Percentiles rank a stretch among this genome's conserved stretches.
Conservation (phyloP, 2,888 invertebrate genomes). For the Erebia ligea region DNA sequence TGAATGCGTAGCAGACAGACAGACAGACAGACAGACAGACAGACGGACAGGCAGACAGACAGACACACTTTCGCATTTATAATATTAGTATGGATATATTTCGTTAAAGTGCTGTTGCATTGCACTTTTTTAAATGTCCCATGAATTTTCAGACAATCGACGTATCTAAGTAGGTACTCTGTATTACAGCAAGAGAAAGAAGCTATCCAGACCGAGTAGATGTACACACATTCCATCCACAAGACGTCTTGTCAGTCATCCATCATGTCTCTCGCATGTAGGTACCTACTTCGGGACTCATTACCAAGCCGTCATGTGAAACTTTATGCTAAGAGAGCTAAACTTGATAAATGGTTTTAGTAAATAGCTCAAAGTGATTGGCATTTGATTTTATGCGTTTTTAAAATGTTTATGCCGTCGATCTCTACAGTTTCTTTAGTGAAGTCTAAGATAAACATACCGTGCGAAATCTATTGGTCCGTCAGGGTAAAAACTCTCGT, state of each 20-base stretch:
- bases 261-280: conserved; percentile 29
- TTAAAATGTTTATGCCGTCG: conserved; percentile 21
- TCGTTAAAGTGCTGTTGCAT: too few relatives aligned
- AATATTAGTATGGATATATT: too few relatives aligned
- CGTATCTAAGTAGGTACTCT: not conserved
- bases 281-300: conserved; percentile 28
- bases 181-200: not conserved
- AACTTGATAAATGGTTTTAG: conserved; percentile 37
- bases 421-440: not conserved
- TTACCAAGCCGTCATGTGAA: conserved; percentile 35
- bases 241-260: conserved; percentile 37
- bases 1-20: too few relatives aligned
- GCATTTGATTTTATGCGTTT: conserved; percentile 30
- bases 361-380: conserved; percentile 36
- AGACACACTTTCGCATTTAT: too few relatives aligned
- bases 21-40: too few relatives aligned
- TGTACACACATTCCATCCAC: conserved; percentile 14
- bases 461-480: too few relatives aligned
- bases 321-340: conserved; percentile 34
- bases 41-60: too few relatives aligned
- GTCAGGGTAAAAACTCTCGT: too few relatives aligned
- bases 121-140: too few relatives aligned
- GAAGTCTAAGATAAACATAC: too few relatives aligned
- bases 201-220: conserved; percentile 21
- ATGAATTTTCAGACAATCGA: not conserved